Percentiles rank a stretch among this genome's conserved stretches.
Conservation (phyloP, 2,797 vertebrate species). For the Platyrinchus mystaceus region DNA sequence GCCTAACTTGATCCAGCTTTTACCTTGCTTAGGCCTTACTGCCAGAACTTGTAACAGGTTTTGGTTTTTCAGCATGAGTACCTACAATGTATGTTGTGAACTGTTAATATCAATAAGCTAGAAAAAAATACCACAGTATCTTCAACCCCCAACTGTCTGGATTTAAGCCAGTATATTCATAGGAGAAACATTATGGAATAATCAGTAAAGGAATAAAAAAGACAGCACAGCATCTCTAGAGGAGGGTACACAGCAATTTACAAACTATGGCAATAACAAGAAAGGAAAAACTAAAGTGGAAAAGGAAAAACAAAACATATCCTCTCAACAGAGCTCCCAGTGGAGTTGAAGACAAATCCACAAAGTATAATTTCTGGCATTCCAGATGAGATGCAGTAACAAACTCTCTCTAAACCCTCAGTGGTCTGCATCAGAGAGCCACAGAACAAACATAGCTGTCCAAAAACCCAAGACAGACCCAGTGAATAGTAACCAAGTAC, state of each 20-base stretch:
- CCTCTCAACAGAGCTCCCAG: neutral
- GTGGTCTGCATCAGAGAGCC: accelerated
- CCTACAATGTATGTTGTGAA: neutral
- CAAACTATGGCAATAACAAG: neutral
- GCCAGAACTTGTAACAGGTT: neutral
- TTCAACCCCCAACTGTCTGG: neutral
- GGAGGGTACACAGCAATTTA: neutral
- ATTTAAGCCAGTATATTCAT: neutral
- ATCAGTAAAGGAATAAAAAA: constrained; percentile 46
- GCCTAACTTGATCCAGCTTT: constrained; percentile 3
- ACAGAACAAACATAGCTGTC: neutral
- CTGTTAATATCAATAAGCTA: constrained; percentile 8
- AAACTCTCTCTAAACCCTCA: neutral
- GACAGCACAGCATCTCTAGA: neutral
- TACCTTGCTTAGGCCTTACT: neutral
- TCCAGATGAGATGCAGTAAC: neutral
- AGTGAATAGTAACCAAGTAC: neutral
- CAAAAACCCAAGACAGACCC: neutral
- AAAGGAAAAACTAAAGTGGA: neutral
- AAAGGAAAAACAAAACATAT: neutral
- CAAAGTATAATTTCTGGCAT: neutral
- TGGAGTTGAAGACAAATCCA: neutral
- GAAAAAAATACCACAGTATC: constrained; percentile 5
- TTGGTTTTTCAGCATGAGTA: neutral
- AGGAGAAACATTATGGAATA: constrained; percentile 14